A percentile compares a stretch with the other conserved stretches of the same genome.
Conservation (phyloP, 1,140 invertebrate species). For the Caenorhabditis tropicalis region DNA sequence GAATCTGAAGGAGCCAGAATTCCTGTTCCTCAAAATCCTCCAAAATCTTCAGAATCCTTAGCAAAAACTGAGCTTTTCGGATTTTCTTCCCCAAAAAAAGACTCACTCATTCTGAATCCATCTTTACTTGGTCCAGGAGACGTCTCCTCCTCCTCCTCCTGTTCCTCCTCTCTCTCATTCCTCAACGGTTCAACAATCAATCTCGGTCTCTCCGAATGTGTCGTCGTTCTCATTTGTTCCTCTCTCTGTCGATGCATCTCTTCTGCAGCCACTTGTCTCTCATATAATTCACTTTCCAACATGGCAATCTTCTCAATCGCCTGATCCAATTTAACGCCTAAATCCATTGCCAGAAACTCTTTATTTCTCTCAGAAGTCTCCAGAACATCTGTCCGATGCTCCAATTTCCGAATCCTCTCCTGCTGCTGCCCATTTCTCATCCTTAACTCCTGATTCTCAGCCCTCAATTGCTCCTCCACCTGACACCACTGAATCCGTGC, state of each 20-base stretch:
- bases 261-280: neutral
- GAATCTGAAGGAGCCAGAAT: too few species aligned
- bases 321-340: neutral
- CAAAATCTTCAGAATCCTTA: too few species aligned
- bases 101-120: conserved; percentile 20
- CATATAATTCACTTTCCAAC: neutral
- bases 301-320: conserved; percentile 35
- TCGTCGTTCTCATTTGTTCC: neutral
- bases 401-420: conserved; percentile 6
- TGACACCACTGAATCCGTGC: neutral
- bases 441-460: neutral
- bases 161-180: conserved; percentile 21
- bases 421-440: neutral
- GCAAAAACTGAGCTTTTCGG: too few species aligned
- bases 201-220: neutral
- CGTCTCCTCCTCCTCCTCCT: conserved; percentile 1
- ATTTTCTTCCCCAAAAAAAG: too few species aligned
- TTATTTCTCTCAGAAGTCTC: conserved; percentile 9
- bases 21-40: too few species aligned
- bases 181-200: conserved; percentile 14
- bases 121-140: neutral
- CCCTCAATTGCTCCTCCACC: neutral
- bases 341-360: neutral
- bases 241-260: conserved; percentile 1
- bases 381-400: neutral